These are phyloP conservation scores for Drosophila eugracilis DNA, from an alignment of 1,140 invertebrate genomes.

Conservation along the genomic window DNA sequence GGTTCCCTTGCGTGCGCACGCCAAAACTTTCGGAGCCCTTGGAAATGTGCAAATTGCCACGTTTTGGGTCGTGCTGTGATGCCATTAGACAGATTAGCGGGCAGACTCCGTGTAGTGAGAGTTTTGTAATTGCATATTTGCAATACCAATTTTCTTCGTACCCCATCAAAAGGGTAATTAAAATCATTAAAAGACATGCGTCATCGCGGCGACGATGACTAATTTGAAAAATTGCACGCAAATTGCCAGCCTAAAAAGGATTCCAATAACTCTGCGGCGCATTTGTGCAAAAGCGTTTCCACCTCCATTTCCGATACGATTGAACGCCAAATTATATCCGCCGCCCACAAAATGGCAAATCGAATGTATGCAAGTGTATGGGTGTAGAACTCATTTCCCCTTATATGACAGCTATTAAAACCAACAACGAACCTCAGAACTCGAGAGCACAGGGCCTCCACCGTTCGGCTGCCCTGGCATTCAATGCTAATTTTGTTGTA, in stretches of 20 bases:
- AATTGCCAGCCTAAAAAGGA: constrained; percentile 39
- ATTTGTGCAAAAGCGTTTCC: constrained; percentile 17
- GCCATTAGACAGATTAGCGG: constrained; percentile 31
- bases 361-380: constrained; percentile 3
- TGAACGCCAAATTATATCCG: constrained; percentile 74
- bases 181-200: constrained; percentile 53
- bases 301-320: constrained; percentile 76
- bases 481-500: constrained; percentile 64
- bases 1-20: constrained; percentile 35
- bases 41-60: constrained; percentile 42
- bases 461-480: constrained; percentile 25
- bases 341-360: constrained; percentile 6
- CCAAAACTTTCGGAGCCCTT: constrained; percentile 28
- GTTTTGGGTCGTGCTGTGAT: constrained; percentile 24
- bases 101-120: constrained; percentile 27
- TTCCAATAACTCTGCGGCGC: constrained; percentile 13
- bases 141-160: constrained; percentile 40
- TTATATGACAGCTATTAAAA: constrained; percentile 56
- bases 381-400: constrained; percentile 54
- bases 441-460: neutral
- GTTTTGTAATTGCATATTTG: constrained; percentile 44
- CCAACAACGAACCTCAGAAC: constrained; percentile 1
- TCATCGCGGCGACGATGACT: constrained; percentile 31
- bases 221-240: constrained; percentile 52
- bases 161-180: constrained; percentile 40